phyloP scores from a whole-genome alignment of 2,113 vertebrate species.

The Myanophis thanlyinensis region DNA sequence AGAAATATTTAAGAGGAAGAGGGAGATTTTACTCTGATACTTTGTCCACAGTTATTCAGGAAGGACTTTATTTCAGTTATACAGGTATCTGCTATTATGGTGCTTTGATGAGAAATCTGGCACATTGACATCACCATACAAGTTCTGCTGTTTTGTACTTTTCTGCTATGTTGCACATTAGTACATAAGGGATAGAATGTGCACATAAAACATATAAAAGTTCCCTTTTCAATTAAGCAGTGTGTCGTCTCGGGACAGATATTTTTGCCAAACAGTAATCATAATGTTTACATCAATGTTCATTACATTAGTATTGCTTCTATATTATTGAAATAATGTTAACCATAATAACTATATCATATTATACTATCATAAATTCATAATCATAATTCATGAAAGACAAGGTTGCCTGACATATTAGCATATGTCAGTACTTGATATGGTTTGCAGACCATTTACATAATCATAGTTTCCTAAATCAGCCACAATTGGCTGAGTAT shows the following conservation, averaged over 20 bases:
- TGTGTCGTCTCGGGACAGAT: too few relatives aligned
- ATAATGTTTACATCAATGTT: too few relatives aligned
- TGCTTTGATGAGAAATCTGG: not conserved
- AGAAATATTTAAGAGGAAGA: not conserved
- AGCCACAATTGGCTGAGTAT: not conserved
- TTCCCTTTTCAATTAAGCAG: too few relatives aligned
- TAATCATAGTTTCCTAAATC: not conserved
- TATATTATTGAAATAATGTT: too few relatives aligned
- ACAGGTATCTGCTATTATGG: not conserved
- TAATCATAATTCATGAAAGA: too few relatives aligned
- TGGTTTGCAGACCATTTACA: not conserved
- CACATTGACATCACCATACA: not conserved
- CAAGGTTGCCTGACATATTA: too few relatives aligned
- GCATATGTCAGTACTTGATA: too few relatives aligned
- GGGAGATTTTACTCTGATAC: not conserved
- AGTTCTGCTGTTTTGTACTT: not conserved
- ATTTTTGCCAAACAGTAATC: too few relatives aligned
- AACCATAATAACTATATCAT: too few relatives aligned
- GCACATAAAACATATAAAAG: too few relatives aligned
- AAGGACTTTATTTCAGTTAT: not conserved
- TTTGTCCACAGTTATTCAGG: not conserved
- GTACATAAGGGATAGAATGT: not conserved
- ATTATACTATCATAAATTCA: too few relatives aligned
- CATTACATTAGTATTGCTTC: too few relatives aligned
- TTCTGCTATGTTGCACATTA: not conserved